phyloP scores from a whole-genome alignment of 2,888 invertebrate species.

The Ctena decussata region DNA sequence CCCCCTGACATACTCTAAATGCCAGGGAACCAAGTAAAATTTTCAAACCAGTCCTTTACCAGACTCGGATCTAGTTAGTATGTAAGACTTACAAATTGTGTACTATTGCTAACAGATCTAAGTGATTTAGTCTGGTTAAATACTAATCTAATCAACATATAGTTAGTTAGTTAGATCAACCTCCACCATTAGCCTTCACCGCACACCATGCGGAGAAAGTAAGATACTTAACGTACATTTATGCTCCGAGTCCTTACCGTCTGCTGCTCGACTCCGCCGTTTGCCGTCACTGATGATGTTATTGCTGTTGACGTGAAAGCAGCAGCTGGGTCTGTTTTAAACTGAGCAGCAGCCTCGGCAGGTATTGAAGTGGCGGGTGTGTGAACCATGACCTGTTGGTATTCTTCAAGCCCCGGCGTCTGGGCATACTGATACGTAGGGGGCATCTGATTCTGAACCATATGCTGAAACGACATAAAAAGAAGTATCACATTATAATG shows the following conservation, averaged over 20 bases:
- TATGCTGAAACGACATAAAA: conserved; percentile 90
- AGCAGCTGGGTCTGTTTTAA: conserved; percentile 72
- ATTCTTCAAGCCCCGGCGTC: conserved; percentile 81
- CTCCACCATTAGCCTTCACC: conserved; percentile 57
- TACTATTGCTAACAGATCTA: too few species aligned
- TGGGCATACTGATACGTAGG: conserved; percentile 87
- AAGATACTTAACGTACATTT: conserved; percentile 77
- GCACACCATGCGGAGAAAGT: conserved; percentile 61
- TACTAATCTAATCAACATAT: background rate
- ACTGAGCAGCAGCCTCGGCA: conserved; percentile 69
- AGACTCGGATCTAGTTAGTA: too few species aligned
- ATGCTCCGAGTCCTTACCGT: conserved; percentile 87
- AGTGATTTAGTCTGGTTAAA: background rate
- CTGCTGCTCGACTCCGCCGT: conserved; percentile 90
- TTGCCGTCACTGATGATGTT: conserved; percentile 86
- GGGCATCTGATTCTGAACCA: conserved; percentile 95
- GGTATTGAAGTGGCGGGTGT: conserved; percentile 74
- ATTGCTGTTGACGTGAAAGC: conserved; percentile 79
- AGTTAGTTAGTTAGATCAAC: conserved; percentile 8
- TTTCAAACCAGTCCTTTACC: too few species aligned
- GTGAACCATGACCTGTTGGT: conserved; percentile 80
- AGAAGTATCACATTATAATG: background rate
- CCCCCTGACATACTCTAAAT: too few species aligned
- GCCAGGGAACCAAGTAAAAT: too few species aligned
- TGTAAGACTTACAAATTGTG: too few species aligned